These are phyloP conservation scores for Falco biarmicus DNA, from an alignment of 2,797 vertebrate species.

Conservation along the genomic window DNA sequence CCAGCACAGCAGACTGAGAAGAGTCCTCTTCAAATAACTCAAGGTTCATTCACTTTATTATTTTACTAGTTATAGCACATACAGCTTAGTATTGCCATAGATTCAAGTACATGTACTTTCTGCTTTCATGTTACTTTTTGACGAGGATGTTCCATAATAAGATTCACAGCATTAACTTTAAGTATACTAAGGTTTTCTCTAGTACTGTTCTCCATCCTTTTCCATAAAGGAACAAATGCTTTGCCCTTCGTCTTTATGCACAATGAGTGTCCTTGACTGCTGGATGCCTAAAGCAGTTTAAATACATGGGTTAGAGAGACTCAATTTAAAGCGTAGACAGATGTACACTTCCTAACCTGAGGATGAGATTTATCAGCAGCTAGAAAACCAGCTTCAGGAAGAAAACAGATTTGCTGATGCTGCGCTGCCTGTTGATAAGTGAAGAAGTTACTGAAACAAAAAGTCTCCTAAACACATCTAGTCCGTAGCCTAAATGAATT, in stretches of 20 bases:
- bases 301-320: neutral
- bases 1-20: neutral
- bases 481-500: neutral
- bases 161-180: neutral
- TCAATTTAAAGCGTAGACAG: neutral
- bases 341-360: neutral
- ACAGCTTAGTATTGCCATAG: neutral
- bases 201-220: neutral
- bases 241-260: neutral
- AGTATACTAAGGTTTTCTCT: neutral
- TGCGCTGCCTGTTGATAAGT: neutral
- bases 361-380: neutral
- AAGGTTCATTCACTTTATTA: constrained; percentile 3
- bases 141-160: neutral
- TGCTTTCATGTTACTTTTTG: neutral
- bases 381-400: neutral
- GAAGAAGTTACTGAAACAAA: neutral
- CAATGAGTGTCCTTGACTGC: neutral
- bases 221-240: neutral
- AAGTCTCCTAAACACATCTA: neutral
- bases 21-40: constrained; percentile 3
- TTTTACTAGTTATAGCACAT: neutral
- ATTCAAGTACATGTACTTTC: neutral
- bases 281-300: neutral
- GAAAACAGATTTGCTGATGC: neutral